A percentile compares a stretch with the other conserved stretches of the same genome.
Conservation (phyloP, 1,140 invertebrate species). For the Tribolium madens region DNA sequence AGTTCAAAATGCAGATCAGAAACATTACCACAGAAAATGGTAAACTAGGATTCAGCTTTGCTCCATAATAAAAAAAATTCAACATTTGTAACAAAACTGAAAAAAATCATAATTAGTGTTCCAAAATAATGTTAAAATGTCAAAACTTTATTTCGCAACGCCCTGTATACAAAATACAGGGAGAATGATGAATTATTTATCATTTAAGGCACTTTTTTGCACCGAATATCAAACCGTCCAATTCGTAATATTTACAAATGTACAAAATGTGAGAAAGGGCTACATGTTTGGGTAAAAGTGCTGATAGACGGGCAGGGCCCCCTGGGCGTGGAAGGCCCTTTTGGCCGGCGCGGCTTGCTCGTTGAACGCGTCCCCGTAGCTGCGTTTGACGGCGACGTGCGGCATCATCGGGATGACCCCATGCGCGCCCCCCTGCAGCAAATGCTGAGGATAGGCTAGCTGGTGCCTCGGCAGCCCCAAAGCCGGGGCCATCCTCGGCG, state of each 20-base stretch:
- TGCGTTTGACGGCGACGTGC: slow-evolving; percentile 65
- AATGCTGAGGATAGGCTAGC: slow-evolving; percentile 57
- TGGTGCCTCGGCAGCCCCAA: slow-evolving; percentile 59
- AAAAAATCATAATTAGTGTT: too few species aligned
- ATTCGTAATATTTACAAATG: too few species aligned
- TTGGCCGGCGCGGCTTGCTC: slow-evolving; percentile 65
- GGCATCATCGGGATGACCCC: slow-evolving; percentile 65
- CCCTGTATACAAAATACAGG: too few species aligned
- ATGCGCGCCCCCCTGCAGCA: slow-evolving; percentile 63
- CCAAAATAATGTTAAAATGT: too few species aligned
- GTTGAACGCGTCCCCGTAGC: slow-evolving; percentile 66
- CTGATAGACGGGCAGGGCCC: slow-evolving; percentile 68
- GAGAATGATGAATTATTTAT: not conserved
- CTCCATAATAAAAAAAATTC: too few species aligned
- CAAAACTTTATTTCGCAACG: too few species aligned
- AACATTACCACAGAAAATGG: too few species aligned
- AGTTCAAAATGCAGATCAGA: too few species aligned
- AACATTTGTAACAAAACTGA: too few species aligned
- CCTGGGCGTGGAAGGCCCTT: slow-evolving; percentile 65
- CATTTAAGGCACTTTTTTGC: slow-evolving; percentile 31
- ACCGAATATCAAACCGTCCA: too few species aligned
- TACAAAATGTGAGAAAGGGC: too few species aligned
- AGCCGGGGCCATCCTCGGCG: slow-evolving; percentile 57
- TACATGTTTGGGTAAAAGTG: slow-evolving; percentile 69
- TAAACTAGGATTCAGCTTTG: too few species aligned